Evolutionary conservation across 2,113 vertebrate species (phyloP), one percentile per base, ranked within the genome.

Genomic region (Synodontis membranacea): DNA sequence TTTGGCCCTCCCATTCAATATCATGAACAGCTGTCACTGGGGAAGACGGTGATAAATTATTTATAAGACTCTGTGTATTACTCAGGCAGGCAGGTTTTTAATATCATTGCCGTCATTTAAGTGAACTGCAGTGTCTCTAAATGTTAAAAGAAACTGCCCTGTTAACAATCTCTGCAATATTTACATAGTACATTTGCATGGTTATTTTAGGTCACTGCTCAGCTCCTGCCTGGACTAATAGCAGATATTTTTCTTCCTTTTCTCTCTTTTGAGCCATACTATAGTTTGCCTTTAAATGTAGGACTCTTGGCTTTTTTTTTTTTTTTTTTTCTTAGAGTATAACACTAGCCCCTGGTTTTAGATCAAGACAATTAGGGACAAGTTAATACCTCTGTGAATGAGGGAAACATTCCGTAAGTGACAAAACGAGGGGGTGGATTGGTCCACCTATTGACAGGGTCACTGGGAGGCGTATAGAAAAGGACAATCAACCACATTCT

Each of bases 401-500:
- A 83, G 31, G 62, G 74, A 46, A 54, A 58, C 74, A 58, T 78
- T 82, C 10, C 8, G 2, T 75, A 76, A 88, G 75, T 80, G 85
- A 88, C 4, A 54, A 82, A 72, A 74, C 66, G 68, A 75, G 80
- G 86, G 66, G 80, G 80, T 23, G 68, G 85, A 74, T 7, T 31
- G n/a, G 44, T 82, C 68, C 66, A 76, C 78, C 85, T 76, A 86
- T 9, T 84, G 70, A 87, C 84, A 84, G 82, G 76, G 82, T 70
- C 83, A 75, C 44, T 37, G 44, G 31, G 72, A 87, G 80, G 88
- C 91, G 90, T 88, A 81, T 88, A 89, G 60, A 82, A 60, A 75
- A 89, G 84, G 89, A 91, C 92, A 92, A 89, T 89, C 86, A 92
- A 93, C 80, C 85, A 82, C 86, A 78, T 92, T 93, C 90, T 90